phyloP scores from a whole-genome alignment of 23 tunicate species.

The Trididemnum clinides region DNA sequence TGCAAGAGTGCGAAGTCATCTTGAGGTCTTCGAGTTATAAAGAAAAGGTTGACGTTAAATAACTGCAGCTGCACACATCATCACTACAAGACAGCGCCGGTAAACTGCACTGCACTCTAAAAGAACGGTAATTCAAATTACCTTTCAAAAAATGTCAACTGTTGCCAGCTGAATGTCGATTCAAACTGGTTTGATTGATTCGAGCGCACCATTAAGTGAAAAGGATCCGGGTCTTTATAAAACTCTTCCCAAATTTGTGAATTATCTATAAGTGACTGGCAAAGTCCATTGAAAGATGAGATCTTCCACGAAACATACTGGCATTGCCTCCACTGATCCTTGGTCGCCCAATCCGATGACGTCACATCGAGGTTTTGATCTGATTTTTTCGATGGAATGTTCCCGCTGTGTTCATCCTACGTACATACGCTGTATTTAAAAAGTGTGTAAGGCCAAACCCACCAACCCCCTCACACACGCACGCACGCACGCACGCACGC shows the following conservation, averaged over 20 bases:
- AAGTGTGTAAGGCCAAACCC: too few species aligned
- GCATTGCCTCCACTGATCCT: slow-evolving; percentile 75
- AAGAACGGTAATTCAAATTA: not conserved
- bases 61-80: too few species aligned
- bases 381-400: too few species aligned
- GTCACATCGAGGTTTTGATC: too few species aligned
- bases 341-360: slow-evolving; percentile 59
- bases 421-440: too few species aligned
- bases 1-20: too few species aligned
- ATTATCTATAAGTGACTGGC: slow-evolving; percentile 40
- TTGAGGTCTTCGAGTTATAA: too few species aligned
- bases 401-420: too few species aligned
- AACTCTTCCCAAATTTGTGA: slow-evolving; percentile 66
- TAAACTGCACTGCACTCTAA: not conserved
- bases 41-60: too few species aligned
- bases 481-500: too few species aligned
- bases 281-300: slow-evolving; percentile 40
- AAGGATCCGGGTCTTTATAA: slow-evolving; percentile 27
- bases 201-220: slow-evolving; percentile 15
- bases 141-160: slow-evolving; percentile 58
- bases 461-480: too few species aligned
- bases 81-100: too few species aligned
- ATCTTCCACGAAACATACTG: slow-evolving; percentile 73
- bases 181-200: not conserved
- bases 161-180: slow-evolving; percentile 40